phyloP scores from a whole-genome alignment of 2,797 vertebrate species.

The Novumbra hubbsi region DNA sequence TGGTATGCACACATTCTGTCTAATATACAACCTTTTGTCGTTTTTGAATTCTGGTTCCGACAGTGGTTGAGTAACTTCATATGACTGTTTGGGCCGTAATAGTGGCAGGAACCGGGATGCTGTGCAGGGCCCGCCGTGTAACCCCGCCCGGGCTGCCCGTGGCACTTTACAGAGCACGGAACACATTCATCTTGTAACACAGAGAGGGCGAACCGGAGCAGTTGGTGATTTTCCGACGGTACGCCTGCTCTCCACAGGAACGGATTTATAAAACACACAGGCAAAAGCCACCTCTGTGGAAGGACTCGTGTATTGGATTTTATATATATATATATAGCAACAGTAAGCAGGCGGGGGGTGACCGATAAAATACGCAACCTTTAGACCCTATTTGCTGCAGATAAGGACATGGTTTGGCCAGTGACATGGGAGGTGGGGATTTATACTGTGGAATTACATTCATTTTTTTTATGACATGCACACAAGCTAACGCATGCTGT shows the following conservation, averaged over 20 bases:
- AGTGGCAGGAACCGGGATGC: conserved; percentile 10
- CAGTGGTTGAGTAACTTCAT: conserved; percentile 24
- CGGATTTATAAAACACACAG: background rate
- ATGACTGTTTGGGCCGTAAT: conserved; percentile 17
- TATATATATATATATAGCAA: too few species aligned
- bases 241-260: background rate
- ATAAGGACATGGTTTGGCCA: too few species aligned
- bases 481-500: too few species aligned
- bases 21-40: too few species aligned
- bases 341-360: too few species aligned
- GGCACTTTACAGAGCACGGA: background rate
- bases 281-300: background rate
- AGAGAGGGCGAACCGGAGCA: background rate
- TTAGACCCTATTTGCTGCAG: too few species aligned
- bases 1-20: too few species aligned
- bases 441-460: too few species aligned
- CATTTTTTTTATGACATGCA: too few species aligned
- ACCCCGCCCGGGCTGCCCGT: background rate
- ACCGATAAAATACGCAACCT: too few species aligned
- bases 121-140: conserved; percentile 2
- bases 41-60: conserved; percentile 8
- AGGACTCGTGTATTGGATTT: too few species aligned
- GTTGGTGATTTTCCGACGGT: background rate
- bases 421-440: too few species aligned
- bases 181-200: background rate